Evolutionary conservation across 2,113 vertebrate species (phyloP).

Genomic region (Penelope pileata): DNA sequence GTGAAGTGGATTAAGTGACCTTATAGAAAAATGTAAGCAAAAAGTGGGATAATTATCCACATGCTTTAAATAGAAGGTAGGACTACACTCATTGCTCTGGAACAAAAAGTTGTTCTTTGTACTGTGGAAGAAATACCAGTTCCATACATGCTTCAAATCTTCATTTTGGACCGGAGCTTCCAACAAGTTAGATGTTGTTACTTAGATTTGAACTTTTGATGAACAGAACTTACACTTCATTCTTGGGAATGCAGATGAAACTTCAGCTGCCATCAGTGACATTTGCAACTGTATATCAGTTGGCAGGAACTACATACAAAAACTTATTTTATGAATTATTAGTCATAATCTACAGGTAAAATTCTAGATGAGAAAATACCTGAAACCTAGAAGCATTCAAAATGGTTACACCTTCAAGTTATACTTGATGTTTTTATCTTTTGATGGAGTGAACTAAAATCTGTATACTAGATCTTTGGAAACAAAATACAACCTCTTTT

Average conservation of each 20-base stretch:
- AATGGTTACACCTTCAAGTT: neutral
- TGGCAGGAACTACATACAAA: neutral
- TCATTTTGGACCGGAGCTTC: neutral
- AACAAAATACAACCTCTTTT: neutral
- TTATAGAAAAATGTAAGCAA: slow-evolving; percentile 20
- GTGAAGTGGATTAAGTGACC: slow-evolving; percentile 33
- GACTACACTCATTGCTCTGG: neutral
- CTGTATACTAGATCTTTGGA: neutral
- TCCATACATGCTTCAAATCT: neutral
- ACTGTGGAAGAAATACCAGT: neutral
- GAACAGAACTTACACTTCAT: neutral
- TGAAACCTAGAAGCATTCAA: neutral
- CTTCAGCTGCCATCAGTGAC: neutral
- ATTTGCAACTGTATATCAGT: neutral
- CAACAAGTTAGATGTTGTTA: neutral
- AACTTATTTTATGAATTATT: neutral
- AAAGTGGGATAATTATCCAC: neutral
- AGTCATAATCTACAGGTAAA: neutral
- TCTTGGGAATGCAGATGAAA: neutral
- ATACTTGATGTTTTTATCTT: neutral
- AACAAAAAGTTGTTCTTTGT: neutral
- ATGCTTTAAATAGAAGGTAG: slow-evolving; percentile 5
- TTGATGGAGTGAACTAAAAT: neutral
- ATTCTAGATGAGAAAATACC: neutral
- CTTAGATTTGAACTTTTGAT: neutral